These are phyloP conservation scores for Xestia xanthographa DNA, from an alignment of 2,888 invertebrate species.

Conservation along the genomic window DNA sequence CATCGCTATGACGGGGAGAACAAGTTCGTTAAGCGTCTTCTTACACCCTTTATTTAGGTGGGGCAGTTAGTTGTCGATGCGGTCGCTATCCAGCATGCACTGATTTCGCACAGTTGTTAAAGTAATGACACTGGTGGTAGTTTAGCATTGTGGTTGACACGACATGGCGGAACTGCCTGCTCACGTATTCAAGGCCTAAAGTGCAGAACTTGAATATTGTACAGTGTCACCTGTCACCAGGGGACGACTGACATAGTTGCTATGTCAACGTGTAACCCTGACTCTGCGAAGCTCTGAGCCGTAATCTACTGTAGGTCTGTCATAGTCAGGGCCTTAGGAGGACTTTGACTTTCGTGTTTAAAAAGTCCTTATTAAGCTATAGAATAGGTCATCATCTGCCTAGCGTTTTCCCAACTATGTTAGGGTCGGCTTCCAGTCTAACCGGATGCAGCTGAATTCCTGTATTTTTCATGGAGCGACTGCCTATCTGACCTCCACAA, in stretches of 20 bases:
- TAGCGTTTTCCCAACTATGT: too few relatives aligned
- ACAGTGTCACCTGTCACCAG: not conserved
- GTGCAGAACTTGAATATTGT: conserved; percentile 24
- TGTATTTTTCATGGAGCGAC: too few relatives aligned
- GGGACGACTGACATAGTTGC: not conserved
- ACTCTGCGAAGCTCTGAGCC: too few relatives aligned
- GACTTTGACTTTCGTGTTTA: too few relatives aligned
- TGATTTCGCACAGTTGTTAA: conserved; percentile 4
- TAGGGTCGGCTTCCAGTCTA: too few relatives aligned
- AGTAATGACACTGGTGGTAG: not conserved
- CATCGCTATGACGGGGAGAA: too few relatives aligned
- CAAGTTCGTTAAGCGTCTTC: too few relatives aligned
- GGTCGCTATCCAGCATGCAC: not conserved
- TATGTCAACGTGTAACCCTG: not conserved
- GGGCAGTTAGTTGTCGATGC: not conserved
- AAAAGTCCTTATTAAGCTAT: not conserved
- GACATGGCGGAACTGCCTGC: conserved; percentile 20
- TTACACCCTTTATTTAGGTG: not conserved
- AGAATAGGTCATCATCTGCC: not conserved
- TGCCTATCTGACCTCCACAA: too few relatives aligned
- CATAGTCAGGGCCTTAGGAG: too few relatives aligned
- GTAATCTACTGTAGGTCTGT: too few relatives aligned
- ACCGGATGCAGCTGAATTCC: too few relatives aligned
- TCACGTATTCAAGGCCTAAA: conserved; percentile 49
- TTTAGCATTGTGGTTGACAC: conserved; percentile 21